Percentiles rank a stretch among this genome's conserved stretches.
These are phyloP conservation scores for Alectura lathami DNA, from an alignment of 2,113 vertebrate species.

Conservation along the genomic window DNA sequence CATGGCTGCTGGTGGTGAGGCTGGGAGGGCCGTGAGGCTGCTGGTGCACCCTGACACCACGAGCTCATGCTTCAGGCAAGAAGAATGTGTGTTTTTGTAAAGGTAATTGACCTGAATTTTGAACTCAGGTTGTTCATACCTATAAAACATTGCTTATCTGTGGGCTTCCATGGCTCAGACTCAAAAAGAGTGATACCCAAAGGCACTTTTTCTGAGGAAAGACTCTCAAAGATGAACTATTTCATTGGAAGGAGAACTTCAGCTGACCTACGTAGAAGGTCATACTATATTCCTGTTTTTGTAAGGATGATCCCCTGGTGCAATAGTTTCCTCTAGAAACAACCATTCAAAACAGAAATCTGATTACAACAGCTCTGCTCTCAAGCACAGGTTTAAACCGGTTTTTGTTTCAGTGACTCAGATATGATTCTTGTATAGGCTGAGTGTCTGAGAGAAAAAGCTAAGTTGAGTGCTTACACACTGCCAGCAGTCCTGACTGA, in stretches of 20 bases:
- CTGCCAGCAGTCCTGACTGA: background rate
- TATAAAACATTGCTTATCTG: background rate
- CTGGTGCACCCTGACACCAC: background rate
- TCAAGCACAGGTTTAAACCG: background rate
- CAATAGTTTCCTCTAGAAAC: background rate
- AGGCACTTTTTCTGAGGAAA: background rate
- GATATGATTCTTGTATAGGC: background rate
- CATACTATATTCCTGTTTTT: background rate
- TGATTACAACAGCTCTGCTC: background rate
- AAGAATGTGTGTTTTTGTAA: background rate
- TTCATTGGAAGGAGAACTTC: background rate
- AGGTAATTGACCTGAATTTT: background rate
- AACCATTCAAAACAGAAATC: background rate
- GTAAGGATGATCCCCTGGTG: background rate
- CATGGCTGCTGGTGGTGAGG: background rate
- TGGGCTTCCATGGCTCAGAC: background rate
- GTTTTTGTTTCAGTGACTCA: background rate
- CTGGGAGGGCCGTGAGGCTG: background rate
- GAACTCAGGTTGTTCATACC: background rate
- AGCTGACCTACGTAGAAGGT: background rate
- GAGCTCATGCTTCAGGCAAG: background rate
- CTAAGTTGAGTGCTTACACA: background rate
- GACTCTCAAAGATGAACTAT: background rate
- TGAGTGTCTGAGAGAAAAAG: background rate
- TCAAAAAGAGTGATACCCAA: background rate